These are phyloP conservation scores for Thera obeliscata DNA, from an alignment of 2,888 invertebrate species.

Conservation along the genomic window DNA sequence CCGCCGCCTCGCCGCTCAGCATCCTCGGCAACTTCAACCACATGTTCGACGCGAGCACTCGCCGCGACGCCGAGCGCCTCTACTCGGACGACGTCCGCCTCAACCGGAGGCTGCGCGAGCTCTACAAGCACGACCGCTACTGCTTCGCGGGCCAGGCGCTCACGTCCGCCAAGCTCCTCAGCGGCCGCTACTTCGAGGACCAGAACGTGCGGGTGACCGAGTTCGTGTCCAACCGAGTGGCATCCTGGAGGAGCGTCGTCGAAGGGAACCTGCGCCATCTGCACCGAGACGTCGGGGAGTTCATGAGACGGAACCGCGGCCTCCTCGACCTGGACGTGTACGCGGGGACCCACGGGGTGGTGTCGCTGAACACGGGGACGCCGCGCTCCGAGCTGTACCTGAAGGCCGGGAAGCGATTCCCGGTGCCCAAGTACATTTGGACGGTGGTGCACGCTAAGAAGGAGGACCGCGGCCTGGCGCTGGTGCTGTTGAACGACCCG, in stretches of 20 bases:
- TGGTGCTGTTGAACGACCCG: slow-evolving; percentile 74
- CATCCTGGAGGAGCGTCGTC: slow-evolving; percentile 70
- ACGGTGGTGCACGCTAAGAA: slow-evolving; percentile 56
- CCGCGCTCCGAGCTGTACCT: slow-evolving; percentile 50
- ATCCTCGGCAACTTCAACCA: slow-evolving; percentile 78
- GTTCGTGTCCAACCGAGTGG: slow-evolving; percentile 68
- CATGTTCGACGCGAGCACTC: slow-evolving; percentile 73
- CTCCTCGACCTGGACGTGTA: slow-evolving; percentile 53
- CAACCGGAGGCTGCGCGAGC: slow-evolving; percentile 63
- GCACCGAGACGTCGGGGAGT: slow-evolving; percentile 63
- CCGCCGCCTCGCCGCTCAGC: slow-evolving; percentile 57
- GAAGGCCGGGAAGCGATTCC: slow-evolving; percentile 61
- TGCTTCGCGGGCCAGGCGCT: slow-evolving; percentile 66
- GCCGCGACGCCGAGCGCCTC: slow-evolving; percentile 67
- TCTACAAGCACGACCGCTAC: slow-evolving; percentile 60
- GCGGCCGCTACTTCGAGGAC: slow-evolving; percentile 65
- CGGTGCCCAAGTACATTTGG: slow-evolving; percentile 74
- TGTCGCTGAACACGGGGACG: slow-evolving; percentile 49
- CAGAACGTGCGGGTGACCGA: slow-evolving; percentile 67
- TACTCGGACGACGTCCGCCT: slow-evolving; percentile 67
- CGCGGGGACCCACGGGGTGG: slow-evolving; percentile 63
- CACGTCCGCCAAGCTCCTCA: slow-evolving; percentile 60
- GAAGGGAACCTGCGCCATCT: slow-evolving; percentile 65
- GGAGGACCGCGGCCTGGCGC: slow-evolving; percentile 52
- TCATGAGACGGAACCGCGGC: slow-evolving; percentile 43